These are phyloP conservation scores for Drosophila rufa DNA, from an alignment of 1,140 invertebrate species.

Conservation along the genomic window DNA sequence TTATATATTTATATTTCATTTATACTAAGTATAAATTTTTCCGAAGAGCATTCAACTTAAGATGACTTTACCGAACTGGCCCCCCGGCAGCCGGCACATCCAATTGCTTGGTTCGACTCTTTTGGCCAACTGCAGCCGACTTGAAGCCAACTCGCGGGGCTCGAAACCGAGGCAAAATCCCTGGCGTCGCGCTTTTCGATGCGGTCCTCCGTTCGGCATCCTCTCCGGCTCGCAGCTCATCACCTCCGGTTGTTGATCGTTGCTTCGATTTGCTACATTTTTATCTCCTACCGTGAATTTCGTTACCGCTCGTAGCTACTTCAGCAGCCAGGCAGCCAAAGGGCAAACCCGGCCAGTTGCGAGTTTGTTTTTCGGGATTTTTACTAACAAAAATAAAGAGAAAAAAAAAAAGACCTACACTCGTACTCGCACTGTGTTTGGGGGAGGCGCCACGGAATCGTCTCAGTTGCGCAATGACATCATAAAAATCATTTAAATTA, in stretches of 20 bases:
- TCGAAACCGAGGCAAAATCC: slow-evolving; percentile 24
- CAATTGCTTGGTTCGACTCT: slow-evolving; percentile 40
- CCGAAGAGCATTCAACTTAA: slow-evolving; percentile 25
- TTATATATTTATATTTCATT: no score
- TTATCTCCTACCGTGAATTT: slow-evolving; percentile 84
- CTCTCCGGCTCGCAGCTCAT: slow-evolving; percentile 39
- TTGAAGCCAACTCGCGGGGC: slow-evolving; percentile 12
- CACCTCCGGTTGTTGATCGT: slow-evolving; percentile 81
- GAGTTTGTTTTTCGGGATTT: slow-evolving; percentile 52
- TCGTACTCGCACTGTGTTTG: slow-evolving; percentile 5
- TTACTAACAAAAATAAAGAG: slow-evolving; percentile 7
- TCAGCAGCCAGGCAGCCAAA: slow-evolving; percentile 59
- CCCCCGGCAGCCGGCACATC: slow-evolving; percentile 33
- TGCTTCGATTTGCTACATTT: slow-evolving; percentile 82
- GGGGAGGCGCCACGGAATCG: slow-evolving; percentile 51
- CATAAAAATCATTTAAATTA: slow-evolving; percentile 84
- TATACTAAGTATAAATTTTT: no score
- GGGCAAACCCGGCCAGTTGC: slow-evolving; percentile 46
- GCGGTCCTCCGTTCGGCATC: slow-evolving; percentile 26
- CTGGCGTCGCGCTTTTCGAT: slow-evolving; percentile 37
- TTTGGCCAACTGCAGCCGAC: slow-evolving; percentile 15
- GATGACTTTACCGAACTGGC: not conserved
- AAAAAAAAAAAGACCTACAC: slow-evolving; percentile 1
- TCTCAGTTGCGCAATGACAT: slow-evolving; percentile 81
- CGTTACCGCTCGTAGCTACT: slow-evolving; percentile 80